A percentile compares a stretch with the other conserved stretches of the same genome.
phyloP scores from a whole-genome alignment of 2,888 invertebrate species.

The Idaea biselata region DNA sequence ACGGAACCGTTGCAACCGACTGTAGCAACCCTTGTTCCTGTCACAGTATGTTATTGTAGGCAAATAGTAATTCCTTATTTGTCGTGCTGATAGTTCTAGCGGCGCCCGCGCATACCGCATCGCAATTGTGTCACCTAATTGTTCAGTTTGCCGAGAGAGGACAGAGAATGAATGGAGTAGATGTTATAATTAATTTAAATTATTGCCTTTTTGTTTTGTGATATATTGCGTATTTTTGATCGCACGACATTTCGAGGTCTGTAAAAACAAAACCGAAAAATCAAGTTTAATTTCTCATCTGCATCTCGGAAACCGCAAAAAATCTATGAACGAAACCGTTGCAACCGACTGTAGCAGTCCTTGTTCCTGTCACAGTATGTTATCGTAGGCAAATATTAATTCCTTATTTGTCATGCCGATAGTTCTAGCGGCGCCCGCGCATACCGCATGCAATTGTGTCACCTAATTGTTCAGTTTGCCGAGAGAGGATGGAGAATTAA shows the following conservation, averaged over 20 bases:
- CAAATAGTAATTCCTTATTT: constrained; percentile 27
- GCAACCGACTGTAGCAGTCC: no score
- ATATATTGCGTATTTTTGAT: no score
- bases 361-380: no score
- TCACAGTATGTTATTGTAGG: no score
- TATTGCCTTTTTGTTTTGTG: background rate
- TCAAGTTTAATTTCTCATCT: no score
- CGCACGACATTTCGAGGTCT: no score
- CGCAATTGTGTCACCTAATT: constrained; percentile 62
- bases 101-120: constrained; percentile 45
- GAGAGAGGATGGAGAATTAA: constrained; percentile 22
- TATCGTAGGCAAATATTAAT: constrained; percentile 8
- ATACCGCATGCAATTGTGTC: constrained; percentile 52
- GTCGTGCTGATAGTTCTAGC: constrained; percentile 36
- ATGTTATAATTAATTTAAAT: constrained; percentile 2
- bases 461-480: constrained; percentile 56
- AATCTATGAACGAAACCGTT: no score
- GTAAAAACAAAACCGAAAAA: no score
- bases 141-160: constrained; percentile 39
- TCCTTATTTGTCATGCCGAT: constrained; percentile 33
- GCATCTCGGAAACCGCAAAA: no score
- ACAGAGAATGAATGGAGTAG: constrained; percentile 31
- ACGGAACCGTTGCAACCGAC: no score
- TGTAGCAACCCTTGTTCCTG: no score
- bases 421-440: constrained; percentile 44